Base-by-base conservation (phyloP, 2,797 vertebrate species). In the Paedocypris micromegethes region DNA sequence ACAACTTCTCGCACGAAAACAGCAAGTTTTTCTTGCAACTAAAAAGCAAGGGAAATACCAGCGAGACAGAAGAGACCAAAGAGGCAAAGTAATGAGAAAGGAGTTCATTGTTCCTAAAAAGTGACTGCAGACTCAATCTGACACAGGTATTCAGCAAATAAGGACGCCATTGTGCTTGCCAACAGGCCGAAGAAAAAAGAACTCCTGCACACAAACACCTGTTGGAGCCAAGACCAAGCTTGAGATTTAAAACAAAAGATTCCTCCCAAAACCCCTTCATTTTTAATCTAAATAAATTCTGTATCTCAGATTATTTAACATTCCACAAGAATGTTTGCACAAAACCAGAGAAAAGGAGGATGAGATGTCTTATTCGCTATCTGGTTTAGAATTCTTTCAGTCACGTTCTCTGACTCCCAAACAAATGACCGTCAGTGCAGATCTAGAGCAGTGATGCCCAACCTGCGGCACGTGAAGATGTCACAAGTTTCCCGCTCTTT, bases 81-180 rank as follows among this genome's bases (percentile, higher is more conserved):
- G 69, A 77, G 50, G 72, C 54, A 7, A 52, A 64, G 65, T 74
- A 79, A 78, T 76, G 78, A 88, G 83, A 90, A 89, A 88, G 85
- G 81, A 82, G 76, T 77, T 75, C 84, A 88, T 89, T 90, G 89
- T 89, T 87, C 80, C 64, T 53, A 72, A 81, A 78, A 85, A 82
- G 73, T 6, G 78, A 85, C 78, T 58, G 67, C 78, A 79, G 82
- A 79, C 80, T 83, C 85, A 84, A 80, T 75, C 79, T 88, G 83
- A 86, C 86, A 88, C 86, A 90, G 88, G 89, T 90, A 91, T 89
- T 88, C 80, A 83, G 74, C 75, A 72, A 84, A 89, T 79, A 90
- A 89, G 80, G 88, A 74, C 62, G 2, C 74, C 84, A 88, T 89
- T 90, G 87, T 90, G 57, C 51, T 64, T 42, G 64, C 61, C 73